Evolutionary conservation across 64 coral and sea anemone genomes (phyloP).

Genomic region (Stichodactyla mertensii): DNA sequence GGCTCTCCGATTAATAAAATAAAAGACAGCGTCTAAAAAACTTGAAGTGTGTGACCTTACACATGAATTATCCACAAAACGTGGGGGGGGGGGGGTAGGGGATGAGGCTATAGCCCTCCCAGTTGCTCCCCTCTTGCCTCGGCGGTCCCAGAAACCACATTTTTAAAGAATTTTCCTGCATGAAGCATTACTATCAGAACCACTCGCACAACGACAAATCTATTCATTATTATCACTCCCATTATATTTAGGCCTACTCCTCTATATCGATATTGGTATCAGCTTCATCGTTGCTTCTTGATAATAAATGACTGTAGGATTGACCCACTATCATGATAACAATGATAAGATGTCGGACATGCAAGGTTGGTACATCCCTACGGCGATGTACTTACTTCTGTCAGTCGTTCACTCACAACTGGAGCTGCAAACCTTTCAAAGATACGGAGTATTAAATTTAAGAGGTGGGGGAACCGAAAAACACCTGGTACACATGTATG

Average conservation of each 20-base stretch:
- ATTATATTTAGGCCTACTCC: background rate
- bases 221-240: background rate
- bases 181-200: too few species aligned
- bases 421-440: background rate
- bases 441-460: background rate
- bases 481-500: background rate
- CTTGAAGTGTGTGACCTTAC: too few species aligned
- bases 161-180: too few species aligned
- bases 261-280: background rate
- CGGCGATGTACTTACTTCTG: background rate
- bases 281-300: background rate
- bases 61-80: too few species aligned
- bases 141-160: too few species aligned
- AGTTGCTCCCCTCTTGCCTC: too few species aligned
- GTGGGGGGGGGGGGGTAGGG: too few species aligned
- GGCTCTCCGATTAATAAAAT: too few species aligned
- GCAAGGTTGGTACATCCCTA: background rate
- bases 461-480: background rate
- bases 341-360: background rate
- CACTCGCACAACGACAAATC: background rate
- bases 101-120: too few species aligned
- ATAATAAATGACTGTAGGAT: background rate
- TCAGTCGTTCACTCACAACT: background rate
- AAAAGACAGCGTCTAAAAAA: too few species aligned
- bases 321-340: background rate